Evolutionary conservation across 2,888 invertebrate species (phyloP).

Genomic region (Catocala nupta): DNA sequence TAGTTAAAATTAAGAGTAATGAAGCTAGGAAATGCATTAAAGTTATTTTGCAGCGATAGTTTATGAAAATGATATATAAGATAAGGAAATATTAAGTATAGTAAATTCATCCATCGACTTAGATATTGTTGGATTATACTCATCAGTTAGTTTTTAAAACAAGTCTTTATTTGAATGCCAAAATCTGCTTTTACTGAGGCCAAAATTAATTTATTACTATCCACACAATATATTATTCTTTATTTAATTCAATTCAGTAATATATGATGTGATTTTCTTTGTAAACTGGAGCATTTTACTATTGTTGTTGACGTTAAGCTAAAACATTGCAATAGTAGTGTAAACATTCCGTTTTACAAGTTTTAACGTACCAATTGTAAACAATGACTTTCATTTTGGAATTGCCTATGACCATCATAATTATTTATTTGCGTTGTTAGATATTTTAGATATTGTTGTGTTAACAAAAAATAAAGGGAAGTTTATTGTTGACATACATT

Average conservation of each 20-base stretch:
- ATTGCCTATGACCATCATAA: conserved; percentile 42
- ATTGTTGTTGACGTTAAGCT: conserved; percentile 18
- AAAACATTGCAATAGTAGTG: conserved; percentile 40
- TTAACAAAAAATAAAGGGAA: conserved; percentile 55
- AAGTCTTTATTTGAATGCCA: conserved; percentile 75
- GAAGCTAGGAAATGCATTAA: conserved; percentile 80
- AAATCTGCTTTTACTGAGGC: conserved; percentile 72
- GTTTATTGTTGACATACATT: conserved; percentile 67
- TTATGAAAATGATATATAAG: conserved; percentile 70
- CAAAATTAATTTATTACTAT: conserved; percentile 70
- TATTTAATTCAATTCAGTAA: conserved; percentile 21
- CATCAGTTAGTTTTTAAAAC: conserved; percentile 68
- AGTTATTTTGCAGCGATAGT: conserved; percentile 83
- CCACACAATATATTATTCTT: conserved; percentile 27
- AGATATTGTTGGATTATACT: conserved; percentile 75
- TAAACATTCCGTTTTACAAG: conserved; percentile 64
- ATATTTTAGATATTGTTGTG: conserved; percentile 64
- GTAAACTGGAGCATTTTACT: conserved; percentile 14
- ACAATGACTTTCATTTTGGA: conserved; percentile 34
- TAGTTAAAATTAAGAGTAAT: conserved; percentile 79
- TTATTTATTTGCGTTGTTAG: conserved; percentile 61
- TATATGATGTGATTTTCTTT: conserved; percentile 10
- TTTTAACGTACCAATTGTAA: conserved; percentile 41
- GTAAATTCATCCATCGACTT: conserved; percentile 68
- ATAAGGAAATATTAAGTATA: conserved; percentile 67